Conservation (phyloP, 2,888 invertebrate genomes). For the Caenorhabditis sp. region DNA sequence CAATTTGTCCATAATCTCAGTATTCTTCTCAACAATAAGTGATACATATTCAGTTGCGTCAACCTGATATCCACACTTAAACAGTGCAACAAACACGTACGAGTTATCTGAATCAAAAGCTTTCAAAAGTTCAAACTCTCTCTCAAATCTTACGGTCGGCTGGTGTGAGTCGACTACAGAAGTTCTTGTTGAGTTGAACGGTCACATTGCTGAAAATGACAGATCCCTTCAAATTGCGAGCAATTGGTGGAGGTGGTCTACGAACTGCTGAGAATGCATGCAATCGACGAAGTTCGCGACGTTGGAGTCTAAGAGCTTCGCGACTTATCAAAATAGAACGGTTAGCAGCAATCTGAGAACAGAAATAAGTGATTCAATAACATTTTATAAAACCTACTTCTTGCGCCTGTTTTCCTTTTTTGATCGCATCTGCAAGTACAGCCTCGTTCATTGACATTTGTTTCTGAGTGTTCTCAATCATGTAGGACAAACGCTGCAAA, state of each 20-base stretch:
- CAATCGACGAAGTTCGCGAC: constrained; percentile 37
- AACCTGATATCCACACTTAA: constrained; percentile 50
- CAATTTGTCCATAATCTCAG: constrained; percentile 9
- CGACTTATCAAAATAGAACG: constrained; percentile 40
- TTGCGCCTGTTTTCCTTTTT: constrained; percentile 19
- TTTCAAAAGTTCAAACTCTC: not conserved
- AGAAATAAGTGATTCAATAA: not conserved
- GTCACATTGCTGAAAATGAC: constrained; percentile 38
- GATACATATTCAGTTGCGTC: constrained; percentile 51
- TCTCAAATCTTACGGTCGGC: constrained; percentile 14
- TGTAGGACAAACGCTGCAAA: constrained; percentile 22
- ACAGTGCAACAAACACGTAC: constrained; percentile 46
- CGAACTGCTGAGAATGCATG: constrained; percentile 34
- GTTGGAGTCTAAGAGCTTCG: constrained; percentile 36
- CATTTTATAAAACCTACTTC: constrained; percentile 15
- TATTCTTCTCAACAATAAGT: constrained; percentile 18
- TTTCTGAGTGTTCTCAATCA: constrained; percentile 38
- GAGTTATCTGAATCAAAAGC: constrained; percentile 27
- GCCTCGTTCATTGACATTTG: constrained; percentile 33
- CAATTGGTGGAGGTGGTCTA: constrained; percentile 38
- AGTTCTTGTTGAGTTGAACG: constrained; percentile 40
- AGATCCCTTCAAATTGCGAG: constrained; percentile 31
- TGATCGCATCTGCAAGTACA: constrained; percentile 23
- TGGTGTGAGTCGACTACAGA: constrained; percentile 18
- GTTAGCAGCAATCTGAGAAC: constrained; percentile 32